phyloP scores from a whole-genome alignment of 2,113 vertebrate genomes.

The Oenanthe oenanthe region DNA sequence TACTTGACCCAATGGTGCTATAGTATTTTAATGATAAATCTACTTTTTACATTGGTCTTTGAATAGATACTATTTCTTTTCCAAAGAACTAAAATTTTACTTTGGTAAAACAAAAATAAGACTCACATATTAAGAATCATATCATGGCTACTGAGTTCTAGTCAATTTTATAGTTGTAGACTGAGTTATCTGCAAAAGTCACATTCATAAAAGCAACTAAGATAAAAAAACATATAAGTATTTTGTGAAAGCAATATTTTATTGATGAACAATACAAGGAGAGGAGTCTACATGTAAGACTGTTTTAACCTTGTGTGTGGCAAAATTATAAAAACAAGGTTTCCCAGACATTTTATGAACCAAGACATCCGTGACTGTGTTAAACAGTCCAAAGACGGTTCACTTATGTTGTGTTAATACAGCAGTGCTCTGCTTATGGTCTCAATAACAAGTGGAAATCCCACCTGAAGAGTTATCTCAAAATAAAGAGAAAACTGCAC shows the following conservation, averaged over 20 bases:
- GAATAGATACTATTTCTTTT: not conserved
- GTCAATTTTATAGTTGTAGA: not conserved
- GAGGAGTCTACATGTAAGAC: not conserved
- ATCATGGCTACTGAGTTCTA: not conserved
- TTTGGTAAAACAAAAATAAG: not conserved
- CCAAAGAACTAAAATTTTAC: not conserved
- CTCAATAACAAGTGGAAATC: not conserved
- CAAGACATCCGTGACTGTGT: not conserved
- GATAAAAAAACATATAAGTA: not conserved
- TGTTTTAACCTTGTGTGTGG: not conserved
- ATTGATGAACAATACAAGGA: not conserved
- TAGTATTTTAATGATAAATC: not conserved
- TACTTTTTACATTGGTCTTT: not conserved
- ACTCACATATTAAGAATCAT: not conserved
- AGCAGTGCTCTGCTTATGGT: not conserved
- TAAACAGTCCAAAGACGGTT: not conserved
- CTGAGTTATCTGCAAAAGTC: constrained; percentile 21
- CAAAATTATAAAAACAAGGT: not conserved
- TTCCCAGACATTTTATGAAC: not conserved
- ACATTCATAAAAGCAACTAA: constrained; percentile 35
- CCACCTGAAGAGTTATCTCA: not conserved
- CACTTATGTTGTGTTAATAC: not conserved
- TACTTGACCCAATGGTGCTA: not conserved
- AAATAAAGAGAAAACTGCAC: not conserved
- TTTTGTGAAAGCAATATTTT: constrained; percentile 1